phyloP scores from a whole-genome alignment of 37 sponge, comb jelly and placozoan species.

The Geodia barretti region DNA sequence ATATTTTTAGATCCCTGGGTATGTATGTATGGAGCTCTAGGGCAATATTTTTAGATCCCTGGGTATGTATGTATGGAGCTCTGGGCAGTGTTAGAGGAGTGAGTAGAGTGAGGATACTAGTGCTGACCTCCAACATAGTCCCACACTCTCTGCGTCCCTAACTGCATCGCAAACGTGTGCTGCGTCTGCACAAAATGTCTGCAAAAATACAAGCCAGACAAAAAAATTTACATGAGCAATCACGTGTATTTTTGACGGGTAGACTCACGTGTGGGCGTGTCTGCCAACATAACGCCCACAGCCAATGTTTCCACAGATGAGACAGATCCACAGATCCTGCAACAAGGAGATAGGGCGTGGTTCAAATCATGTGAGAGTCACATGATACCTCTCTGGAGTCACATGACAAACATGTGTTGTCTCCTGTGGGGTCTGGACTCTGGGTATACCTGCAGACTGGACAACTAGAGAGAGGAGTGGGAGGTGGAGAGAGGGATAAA shows the following conservation, averaged over 20 bases:
- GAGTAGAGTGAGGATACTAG: background rate
- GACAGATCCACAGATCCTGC: conserved; percentile 95
- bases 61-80: background rate
- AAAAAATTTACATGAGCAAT: background rate
- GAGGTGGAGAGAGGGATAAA: background rate
- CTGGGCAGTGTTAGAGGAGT: background rate
- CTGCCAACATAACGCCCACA: conserved; percentile 93
- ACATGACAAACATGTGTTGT: conserved; percentile 71
- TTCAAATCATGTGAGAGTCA: background rate
- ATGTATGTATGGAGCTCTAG: background rate
- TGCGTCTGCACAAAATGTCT: conserved; percentile 87
- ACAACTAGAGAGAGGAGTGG: conserved; percentile 44
- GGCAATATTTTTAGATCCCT: background rate
- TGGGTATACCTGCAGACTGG: conserved; percentile 85
- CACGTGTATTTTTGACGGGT: conserved; percentile 10
- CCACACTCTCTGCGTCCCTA: conserved; percentile 92
- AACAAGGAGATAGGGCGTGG: background rate
- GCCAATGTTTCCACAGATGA: conserved; percentile 96
- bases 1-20: no score
- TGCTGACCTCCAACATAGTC: conserved; percentile 89
- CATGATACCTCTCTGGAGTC: conserved; percentile 68
- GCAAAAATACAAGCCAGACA: background rate
- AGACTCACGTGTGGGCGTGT: conserved; percentile 79
- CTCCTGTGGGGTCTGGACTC: conserved; percentile 73
- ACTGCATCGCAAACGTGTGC: conserved; percentile 95